These are phyloP conservation scores for Frankliniella intonsa DNA, from an alignment of 2,888 invertebrate species.

Conservation along the genomic window DNA sequence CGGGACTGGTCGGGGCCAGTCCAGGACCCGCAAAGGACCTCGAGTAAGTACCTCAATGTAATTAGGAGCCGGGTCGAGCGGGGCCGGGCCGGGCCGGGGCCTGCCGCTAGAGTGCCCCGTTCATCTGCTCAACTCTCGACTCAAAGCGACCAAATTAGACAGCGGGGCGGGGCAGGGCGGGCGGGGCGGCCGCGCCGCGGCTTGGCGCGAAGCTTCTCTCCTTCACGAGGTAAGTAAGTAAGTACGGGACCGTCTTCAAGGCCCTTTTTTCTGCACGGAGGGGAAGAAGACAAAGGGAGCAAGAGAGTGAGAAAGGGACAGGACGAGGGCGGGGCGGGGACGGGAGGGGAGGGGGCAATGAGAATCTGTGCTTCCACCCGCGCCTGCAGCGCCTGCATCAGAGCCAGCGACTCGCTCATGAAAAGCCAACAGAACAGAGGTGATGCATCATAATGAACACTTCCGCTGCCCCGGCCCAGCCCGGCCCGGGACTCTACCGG, in stretches of 20 bases:
- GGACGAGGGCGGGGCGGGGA: too few species aligned
- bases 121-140: not conserved
- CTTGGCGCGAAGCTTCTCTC: not conserved
- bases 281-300: too few species aligned
- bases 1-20: too few species aligned
- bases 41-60: not conserved
- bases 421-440: not conserved
- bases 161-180: not conserved
- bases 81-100: not conserved
- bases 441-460: not conserved
- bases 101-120: too few species aligned
- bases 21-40: not conserved
- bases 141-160: conserved; percentile 16
- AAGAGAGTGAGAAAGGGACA: too few species aligned
- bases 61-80: not conserved
- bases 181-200: not conserved
- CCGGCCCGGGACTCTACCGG: not conserved
- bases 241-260: not conserved
- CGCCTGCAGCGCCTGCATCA: not conserved
- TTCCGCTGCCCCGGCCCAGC: not conserved
- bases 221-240: not conserved
- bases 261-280: not conserved
- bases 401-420: too few species aligned
- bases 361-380: not conserved
- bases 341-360: too few species aligned